Evolutionary conservation across 1,140 invertebrate species (phyloP).

Genomic region (Tetragonula clypearis): DNA sequence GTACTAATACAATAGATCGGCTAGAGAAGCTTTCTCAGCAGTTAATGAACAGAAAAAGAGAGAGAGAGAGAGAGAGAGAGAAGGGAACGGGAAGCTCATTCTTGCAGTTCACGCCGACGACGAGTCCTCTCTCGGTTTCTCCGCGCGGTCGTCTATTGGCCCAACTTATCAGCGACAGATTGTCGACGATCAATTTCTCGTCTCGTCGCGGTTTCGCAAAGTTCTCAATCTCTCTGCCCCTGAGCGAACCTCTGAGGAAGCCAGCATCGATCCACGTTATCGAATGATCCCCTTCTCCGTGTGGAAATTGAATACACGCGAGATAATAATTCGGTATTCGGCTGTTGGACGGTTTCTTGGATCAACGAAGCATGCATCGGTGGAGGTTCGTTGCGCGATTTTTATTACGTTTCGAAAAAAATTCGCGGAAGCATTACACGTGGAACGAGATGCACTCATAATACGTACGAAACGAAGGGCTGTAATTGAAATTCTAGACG

Average conservation of each 20-base stretch:
- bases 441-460: background rate
- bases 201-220: background rate
- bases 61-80: background rate
- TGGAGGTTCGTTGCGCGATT: too few species aligned
- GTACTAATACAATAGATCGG: too few species aligned
- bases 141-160: background rate
- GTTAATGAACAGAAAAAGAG: too few species aligned
- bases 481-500: background rate
- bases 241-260: background rate
- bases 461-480: background rate
- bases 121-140: background rate
- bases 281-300: background rate
- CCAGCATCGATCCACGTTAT: too few species aligned
- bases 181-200: constrained; percentile 10
- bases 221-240: background rate
- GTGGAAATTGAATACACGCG: background rate
- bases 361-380: background rate
- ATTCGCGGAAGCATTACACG: background rate
- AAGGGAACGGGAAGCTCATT: background rate
- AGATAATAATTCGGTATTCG: background rate
- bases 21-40: too few species aligned
- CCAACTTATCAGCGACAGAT: background rate
- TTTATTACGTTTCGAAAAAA: background rate
- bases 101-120: background rate
- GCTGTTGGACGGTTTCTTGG: too few species aligned